Percentiles rank a stretch among this genome's conserved stretches.
phyloP scores from a whole-genome alignment of 2,888 invertebrate species.

The Drosophila ezoana region DNA sequence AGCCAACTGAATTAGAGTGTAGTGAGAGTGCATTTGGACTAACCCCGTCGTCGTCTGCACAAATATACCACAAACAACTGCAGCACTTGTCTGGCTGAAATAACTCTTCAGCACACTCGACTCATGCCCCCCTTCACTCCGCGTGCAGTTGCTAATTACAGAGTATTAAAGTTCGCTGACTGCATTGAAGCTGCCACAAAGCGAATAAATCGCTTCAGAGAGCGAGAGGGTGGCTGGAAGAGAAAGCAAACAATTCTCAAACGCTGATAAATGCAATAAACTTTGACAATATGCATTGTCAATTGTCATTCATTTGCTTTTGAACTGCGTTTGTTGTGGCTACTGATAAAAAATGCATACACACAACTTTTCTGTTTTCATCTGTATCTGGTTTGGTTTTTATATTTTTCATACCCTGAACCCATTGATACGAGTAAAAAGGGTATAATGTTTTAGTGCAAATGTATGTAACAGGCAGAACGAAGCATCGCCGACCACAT shows the following conservation, averaged over 20 bases:
- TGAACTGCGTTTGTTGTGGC: conserved; percentile 27
- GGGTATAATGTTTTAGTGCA: too few species aligned
- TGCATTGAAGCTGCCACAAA: conserved; percentile 29
- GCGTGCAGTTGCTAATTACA: conserved; percentile 36
- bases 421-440: too few species aligned
- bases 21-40: conserved; percentile 19
- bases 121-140: neutral
- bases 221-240: neutral
- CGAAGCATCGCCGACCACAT: too few species aligned
- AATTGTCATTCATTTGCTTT: conserved; percentile 47
- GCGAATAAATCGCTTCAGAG: conserved; percentile 15
- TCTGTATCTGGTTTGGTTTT: conserved; percentile 11
- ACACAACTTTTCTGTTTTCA: conserved; percentile 33
- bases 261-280: conserved; percentile 71
- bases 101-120: conserved; percentile 17
- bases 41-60: conserved; percentile 13
- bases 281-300: conserved; percentile 63
- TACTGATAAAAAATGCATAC: conserved; percentile 65
- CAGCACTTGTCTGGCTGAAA: conserved; percentile 44
- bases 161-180: conserved; percentile 29
- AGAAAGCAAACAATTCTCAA: conserved; percentile 18
- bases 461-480: too few species aligned
- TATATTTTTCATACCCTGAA: conserved; percentile 2
- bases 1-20: conserved; percentile 12
- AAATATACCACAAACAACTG: conserved; percentile 53